Evolutionary conservation across 2,888 invertebrate genomes (phyloP).

Genomic region (Latheticus oryzae): DNA sequence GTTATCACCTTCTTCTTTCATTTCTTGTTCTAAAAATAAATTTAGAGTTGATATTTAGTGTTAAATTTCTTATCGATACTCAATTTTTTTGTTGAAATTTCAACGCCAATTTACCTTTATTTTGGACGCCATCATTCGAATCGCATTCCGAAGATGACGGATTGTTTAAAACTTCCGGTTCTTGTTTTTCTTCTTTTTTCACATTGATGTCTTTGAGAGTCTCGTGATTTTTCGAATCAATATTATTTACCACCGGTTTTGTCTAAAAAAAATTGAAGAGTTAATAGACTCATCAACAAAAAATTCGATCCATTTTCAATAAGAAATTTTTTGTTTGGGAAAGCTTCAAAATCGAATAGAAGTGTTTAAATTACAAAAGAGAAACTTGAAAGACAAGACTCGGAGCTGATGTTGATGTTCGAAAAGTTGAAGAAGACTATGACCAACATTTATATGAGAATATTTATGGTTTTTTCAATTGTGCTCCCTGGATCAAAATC

Average conservation of each 20-base stretch:
- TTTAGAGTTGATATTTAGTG: too few species aligned
- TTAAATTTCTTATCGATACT: too few species aligned
- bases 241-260: constrained; percentile 44
- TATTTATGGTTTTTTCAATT: too few species aligned
- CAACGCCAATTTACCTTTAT: constrained; percentile 50
- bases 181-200: constrained; percentile 58
- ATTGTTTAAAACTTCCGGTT: constrained; percentile 56
- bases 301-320: too few species aligned
- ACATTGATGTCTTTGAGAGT: constrained; percentile 30
- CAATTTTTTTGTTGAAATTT: constrained; percentile 4
- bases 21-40: constrained; percentile 41
- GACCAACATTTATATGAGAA: too few species aligned
- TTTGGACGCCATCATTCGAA: constrained; percentile 61
- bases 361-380: too few species aligned
- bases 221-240: constrained; percentile 29
- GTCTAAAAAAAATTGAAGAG: constrained; percentile 38
- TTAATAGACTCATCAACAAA: background rate
- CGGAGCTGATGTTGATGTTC: too few species aligned
- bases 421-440: too few species aligned
- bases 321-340: background rate
- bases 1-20: constrained; percentile 60
- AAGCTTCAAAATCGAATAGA: background rate
- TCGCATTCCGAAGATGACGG: constrained; percentile 64
- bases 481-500: too few species aligned
- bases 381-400: background rate